These are phyloP conservation scores for Epizoanthus stellaris DNA, from an alignment of 92 coral and sea anemone species.

Conservation along the genomic window DNA sequence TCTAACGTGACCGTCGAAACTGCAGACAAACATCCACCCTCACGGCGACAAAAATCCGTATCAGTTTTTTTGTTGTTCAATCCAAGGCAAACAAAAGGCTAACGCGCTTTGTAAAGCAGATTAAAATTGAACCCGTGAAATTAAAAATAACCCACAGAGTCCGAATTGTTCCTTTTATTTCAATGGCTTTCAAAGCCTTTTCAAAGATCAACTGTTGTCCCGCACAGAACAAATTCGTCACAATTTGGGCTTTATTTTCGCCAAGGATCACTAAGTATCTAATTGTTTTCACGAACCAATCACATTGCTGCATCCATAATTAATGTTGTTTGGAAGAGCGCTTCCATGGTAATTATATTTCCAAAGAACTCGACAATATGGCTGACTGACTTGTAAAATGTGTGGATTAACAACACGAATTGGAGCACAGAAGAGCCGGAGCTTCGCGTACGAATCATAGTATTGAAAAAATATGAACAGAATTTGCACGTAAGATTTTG, in stretches of 20 bases:
- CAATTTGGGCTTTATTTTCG: background rate
- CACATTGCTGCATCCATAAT: constrained; percentile 78
- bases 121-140: no score
- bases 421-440: background rate
- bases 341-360: constrained; percentile 90
- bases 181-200: no score
- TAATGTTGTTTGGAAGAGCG: constrained; percentile 82
- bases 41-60: no score
- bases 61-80: no score
- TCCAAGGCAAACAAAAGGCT: no score
- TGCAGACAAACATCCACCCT: no score
- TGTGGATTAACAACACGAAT: constrained; percentile 16
- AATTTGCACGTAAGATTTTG: background rate
- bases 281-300: constrained; percentile 68
- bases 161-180: no score
- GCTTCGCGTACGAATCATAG: background rate
- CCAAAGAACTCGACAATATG: constrained; percentile 38
- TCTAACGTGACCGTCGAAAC: no score
- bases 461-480: background rate
- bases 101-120: no score
- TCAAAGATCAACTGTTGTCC: no score
- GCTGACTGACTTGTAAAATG: constrained; percentile 54
- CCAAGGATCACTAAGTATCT: background rate
- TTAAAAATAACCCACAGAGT: no score
- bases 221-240: no score